Percentiles rank a stretch among this genome's conserved stretches.
phyloP scores from a whole-genome alignment of 2,888 invertebrate genomes.

The Uloborus plumipes region DNA sequence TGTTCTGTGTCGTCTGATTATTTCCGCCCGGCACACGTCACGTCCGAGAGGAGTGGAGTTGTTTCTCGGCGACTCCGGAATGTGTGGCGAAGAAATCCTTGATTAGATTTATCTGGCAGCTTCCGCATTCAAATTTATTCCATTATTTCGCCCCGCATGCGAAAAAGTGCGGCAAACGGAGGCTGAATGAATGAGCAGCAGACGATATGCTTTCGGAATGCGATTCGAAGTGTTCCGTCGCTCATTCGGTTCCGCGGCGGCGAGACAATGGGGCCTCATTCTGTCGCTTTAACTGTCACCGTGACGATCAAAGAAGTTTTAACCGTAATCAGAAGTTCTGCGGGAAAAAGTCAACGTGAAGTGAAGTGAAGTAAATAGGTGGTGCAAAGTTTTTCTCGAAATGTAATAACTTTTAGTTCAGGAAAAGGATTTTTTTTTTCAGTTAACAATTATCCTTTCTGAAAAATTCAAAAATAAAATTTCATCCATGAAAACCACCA shows the following conservation, averaged over 20 bases:
- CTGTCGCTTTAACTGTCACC: background rate
- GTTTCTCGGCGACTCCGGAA: conserved; percentile 18
- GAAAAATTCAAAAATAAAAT: no score
- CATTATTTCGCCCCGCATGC: background rate
- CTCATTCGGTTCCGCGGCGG: background rate
- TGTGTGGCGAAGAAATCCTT: background rate
- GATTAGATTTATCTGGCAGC: conserved; percentile 32
- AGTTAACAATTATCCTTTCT: no score
- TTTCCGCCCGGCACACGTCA: conserved; percentile 12
- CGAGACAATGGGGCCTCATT: background rate
- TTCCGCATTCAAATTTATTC: conserved; percentile 40
- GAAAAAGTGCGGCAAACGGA: background rate
- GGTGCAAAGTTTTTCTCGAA: no score
- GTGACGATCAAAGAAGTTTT: no score
- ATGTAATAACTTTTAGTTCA: no score
- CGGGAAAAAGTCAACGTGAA: no score
- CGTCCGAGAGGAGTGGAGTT: conserved; percentile 22
- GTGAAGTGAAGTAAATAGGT: no score
- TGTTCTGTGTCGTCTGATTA: no score
- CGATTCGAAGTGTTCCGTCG: background rate
- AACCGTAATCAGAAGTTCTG: no score
- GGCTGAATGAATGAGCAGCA: background rate
- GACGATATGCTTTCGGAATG: background rate
- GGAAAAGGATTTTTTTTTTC: no score
- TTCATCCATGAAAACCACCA: no score